Conservation (phyloP, 2,113 vertebrate species). For the Hydrolagus affinis region DNA sequence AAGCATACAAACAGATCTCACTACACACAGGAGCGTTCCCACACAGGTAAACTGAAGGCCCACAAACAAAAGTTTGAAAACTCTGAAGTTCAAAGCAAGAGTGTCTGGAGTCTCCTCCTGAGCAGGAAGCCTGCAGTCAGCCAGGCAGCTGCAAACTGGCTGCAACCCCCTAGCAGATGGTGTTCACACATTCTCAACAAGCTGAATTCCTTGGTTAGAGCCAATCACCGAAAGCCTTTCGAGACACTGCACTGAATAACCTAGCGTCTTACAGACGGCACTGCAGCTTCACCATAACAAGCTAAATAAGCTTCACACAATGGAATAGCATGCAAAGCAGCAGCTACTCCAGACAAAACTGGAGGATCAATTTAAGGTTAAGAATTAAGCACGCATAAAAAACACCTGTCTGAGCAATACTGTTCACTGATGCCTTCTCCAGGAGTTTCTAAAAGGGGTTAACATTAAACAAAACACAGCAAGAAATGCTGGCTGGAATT, state of each 20-base stretch:
- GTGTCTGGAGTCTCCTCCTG: constrained; percentile 29
- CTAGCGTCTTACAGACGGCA: constrained; percentile 46
- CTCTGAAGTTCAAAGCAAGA: constrained; percentile 16
- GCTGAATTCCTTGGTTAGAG: constrained; percentile 60
- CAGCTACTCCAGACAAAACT: constrained; percentile 19
- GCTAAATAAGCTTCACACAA: constrained; percentile 57
- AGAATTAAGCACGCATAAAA: neutral
- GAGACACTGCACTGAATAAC: constrained; percentile 50
- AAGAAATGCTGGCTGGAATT: neutral
- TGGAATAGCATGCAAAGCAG: constrained; percentile 38
- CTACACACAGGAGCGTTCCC: neutral
- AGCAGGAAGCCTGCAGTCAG: constrained; percentile 45
- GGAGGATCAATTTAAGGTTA: neutral
- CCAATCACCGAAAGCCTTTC: constrained; percentile 62
- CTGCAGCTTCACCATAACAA: constrained; percentile 49
- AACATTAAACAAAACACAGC: neutral
- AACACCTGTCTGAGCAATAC: constrained; percentile 10
- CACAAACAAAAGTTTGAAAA: neutral
- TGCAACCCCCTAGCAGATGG: constrained; percentile 52
- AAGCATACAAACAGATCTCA: neutral
- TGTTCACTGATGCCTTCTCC: neutral
- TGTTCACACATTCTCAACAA: constrained; percentile 53
- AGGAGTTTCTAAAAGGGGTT: neutral
- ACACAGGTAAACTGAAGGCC: neutral
- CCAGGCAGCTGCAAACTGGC: constrained; percentile 40